phyloP scores from a whole-genome alignment of 2,888 invertebrate species.

The Megaustenia siamemsis region DNA sequence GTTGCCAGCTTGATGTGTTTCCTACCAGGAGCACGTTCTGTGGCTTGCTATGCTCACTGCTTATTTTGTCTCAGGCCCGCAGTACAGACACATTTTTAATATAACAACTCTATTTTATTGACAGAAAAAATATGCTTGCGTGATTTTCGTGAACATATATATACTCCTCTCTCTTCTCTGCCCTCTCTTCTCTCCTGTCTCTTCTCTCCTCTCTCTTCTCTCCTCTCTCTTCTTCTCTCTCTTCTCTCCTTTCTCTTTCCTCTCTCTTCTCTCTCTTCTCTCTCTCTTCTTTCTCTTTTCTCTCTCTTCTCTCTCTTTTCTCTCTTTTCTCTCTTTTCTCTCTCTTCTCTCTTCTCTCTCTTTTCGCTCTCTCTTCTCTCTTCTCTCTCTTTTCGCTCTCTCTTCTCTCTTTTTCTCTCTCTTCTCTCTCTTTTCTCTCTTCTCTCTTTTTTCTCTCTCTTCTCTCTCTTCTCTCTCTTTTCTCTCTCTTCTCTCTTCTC shows the following conservation, averaged over 20 bases:
- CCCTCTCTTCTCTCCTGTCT: too few species aligned
- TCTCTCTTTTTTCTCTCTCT: background rate
- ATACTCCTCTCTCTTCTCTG: too few species aligned
- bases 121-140: too few species aligned
- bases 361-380: constrained; percentile 8
- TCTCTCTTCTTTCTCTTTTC: constrained; percentile 26
- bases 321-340: background rate
- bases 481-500: background rate
- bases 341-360: constrained; percentile 31
- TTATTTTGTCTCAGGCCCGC: too few species aligned
- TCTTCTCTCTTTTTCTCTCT: background rate
- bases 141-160: too few species aligned
- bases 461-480: background rate
- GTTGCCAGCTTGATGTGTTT: too few species aligned
- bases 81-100: too few species aligned
- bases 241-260: background rate
- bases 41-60: too few species aligned
- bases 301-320: background rate
- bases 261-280: background rate
- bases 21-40: too few species aligned
- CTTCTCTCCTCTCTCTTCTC: background rate
- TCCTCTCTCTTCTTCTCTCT: background rate
- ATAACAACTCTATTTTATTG: too few species aligned
- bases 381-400: background rate
- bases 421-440: background rate